Conservation (phyloP, 2,888 invertebrate species). For the Philopedon plagiatum region DNA sequence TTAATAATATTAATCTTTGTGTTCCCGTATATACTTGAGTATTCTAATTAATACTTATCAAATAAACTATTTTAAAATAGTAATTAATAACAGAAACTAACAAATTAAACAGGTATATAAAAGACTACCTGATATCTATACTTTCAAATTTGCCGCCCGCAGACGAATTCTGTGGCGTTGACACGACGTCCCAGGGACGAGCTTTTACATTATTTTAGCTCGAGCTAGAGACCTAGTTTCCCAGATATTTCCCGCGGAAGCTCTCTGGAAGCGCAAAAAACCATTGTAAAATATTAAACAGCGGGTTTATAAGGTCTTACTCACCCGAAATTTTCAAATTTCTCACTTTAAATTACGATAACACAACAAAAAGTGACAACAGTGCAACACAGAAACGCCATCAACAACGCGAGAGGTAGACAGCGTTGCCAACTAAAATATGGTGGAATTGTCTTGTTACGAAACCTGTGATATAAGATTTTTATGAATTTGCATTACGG, state of each 20-base stretch:
- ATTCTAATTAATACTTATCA: too few species aligned
- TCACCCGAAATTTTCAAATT: conserved; percentile 45
- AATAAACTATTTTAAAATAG: too few species aligned
- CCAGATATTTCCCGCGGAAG: conserved; percentile 11
- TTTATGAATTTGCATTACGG: background rate
- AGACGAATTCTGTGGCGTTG: conserved; percentile 59
- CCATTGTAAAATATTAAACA: conserved; percentile 19
- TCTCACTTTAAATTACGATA: conserved; percentile 56
- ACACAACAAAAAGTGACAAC: conserved; percentile 69
- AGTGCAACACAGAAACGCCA: conserved; percentile 62
- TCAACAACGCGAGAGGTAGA: conserved; percentile 36
- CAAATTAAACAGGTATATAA: too few species aligned
- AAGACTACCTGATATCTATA: conserved; percentile 32
- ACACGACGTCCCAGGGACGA: conserved; percentile 68
- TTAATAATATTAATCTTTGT: too few species aligned
- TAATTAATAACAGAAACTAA: too few species aligned
- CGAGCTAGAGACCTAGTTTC: conserved; percentile 18
- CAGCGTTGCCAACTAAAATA: conserved; percentile 48
- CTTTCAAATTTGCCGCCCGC: conserved; percentile 61
- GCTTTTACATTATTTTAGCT: conserved; percentile 54
- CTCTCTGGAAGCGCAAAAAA: conserved; percentile 14
- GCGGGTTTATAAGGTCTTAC: conserved; percentile 9
- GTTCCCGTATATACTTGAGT: too few species aligned
- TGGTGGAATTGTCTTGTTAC: conserved; percentile 21
- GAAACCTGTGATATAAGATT: background rate